These are phyloP conservation scores for Agrypnia vestita DNA, from an alignment of 1,140 invertebrate genomes.

Conservation along the genomic window DNA sequence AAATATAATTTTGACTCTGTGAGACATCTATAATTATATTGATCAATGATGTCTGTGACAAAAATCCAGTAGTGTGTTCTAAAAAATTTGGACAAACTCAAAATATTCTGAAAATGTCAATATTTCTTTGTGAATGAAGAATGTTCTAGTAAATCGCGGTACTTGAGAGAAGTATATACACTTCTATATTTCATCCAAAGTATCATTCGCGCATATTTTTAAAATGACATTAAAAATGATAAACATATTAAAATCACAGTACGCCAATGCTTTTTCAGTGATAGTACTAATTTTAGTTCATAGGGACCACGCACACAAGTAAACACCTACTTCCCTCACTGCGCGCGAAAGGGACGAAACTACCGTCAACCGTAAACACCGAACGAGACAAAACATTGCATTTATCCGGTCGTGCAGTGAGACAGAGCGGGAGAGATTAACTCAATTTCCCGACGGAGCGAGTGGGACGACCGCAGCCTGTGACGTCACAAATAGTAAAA, in stretches of 20 bases:
- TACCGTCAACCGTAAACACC: neutral
- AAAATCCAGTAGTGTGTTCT: too few relatives aligned
- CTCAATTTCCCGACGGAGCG: neutral
- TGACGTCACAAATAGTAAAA: conserved; percentile 38
- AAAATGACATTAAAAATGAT: neutral
- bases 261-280: neutral
- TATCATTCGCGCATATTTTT: too few relatives aligned
- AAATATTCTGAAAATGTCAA: too few relatives aligned
- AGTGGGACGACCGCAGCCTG: neutral
- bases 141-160: too few relatives aligned
- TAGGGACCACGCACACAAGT: conserved; percentile 14
- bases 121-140: too few relatives aligned
- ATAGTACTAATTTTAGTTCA: conserved; percentile 10
- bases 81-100: too few relatives aligned
- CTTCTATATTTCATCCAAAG: too few relatives aligned
- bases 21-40: too few relatives aligned
- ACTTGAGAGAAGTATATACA: too few relatives aligned
- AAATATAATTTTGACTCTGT: too few relatives aligned
- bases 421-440: neutral
- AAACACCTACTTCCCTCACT: neutral
- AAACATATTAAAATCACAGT: neutral
- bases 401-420: neutral
- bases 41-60: too few relatives aligned
- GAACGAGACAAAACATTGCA: conserved; percentile 5
- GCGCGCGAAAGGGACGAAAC: neutral